Base-by-base conservation (phyloP, 2,888 invertebrate genomes). In the Catocala sponsa region DNA sequence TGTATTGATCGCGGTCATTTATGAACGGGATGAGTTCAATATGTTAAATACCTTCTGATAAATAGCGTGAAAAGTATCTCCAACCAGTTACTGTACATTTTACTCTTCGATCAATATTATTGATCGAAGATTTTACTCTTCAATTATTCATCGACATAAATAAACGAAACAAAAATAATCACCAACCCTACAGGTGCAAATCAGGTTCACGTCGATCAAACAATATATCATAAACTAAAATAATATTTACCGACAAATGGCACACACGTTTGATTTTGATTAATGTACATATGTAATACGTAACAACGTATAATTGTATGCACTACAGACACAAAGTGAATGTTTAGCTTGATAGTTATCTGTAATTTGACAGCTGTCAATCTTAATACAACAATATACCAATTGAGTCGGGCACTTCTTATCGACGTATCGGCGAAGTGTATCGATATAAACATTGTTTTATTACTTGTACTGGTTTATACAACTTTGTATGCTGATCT, bases 361-460 rank as follows among this genome's bases (percentile, higher is more conserved):
- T 67, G 57, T 79, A 78, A 81, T 80, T 77, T 77, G 80, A 77
- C 81, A 80, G 80, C 79, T 78, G 80, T 78, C 81, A 74, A 74
- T 81, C 80, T 63, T 62, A 74, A 72, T 72, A 76, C 72, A 73
- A 79, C 74, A 73, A 72, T 76, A 76, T 64, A 74, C 62, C 74
- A 78, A 75, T 73, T 71, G 72, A 74, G 68, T 67, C 69, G 68
- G 57, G 64, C 72, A 74, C 72, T 76, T 68, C 70, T 71, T 78
- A 70, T 77, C 72, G 66, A 44, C 43, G 44, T 59, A 69, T 57
- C 63, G 65, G 50, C 49, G 41, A 64, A 59, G 33, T 59, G 38
- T 55, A 55, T 59, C 42, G 47, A 60, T 60, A 59, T 58, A n/a
- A 53, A 54, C 33, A 38, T 50, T 55, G 46, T 43, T 63, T 53